Evolutionary conservation across 2,888 invertebrate genomes (phyloP), one percentile per base, ranked within the genome.

Genomic region (Eupithecia insigniata): DNA sequence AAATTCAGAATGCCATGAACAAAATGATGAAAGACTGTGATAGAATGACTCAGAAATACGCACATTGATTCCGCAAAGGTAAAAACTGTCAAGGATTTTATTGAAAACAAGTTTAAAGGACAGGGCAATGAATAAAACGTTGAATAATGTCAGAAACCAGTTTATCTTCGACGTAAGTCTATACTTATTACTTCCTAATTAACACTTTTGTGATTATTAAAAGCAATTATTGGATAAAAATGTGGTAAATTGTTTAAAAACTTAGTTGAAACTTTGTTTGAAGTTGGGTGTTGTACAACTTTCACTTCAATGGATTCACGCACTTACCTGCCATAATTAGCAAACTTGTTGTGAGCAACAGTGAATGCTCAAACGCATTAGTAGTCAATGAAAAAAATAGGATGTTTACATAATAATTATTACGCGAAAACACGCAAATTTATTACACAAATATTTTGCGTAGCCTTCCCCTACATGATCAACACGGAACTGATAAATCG

Each of bases 241-340:
- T 34, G 28, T 65, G 28, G 7, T 62, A 39, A 22, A n/a, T 69
- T 28, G 46, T 30, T 12, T 61, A 32, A 43, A 58, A 60, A 60
- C 60, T 75, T 69, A 22, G 39, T n/a, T 62, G n/a, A 55, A 71
- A 55, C 36, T 36, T 64, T 6, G 18, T 16, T 16, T 16, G 60
- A 32, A 32, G 34, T 32, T 22, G 16, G n/a, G 14, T 22, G 36
- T 7, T 39, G 26, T 16, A 62, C 73, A 84, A 92, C 92, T 92
- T 92, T 92, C 92, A 90, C 92, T 84, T 81, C 0, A n/a, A 22
- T 66, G 66, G 69, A 74, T 78, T 74, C 65, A 76, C 78, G 43
- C 55, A 60, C 74, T 81, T 86, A 92, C 92, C 91, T 90, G 90
- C 81, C 78, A 78, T 80, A 83, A 81, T 82, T 84, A 76, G 73